A percentile compares a stretch with the other conserved stretches of the same genome.
These are phyloP conservation scores for Coregonus suidteri DNA, from an alignment of 2,797 vertebrate genomes.

Conservation along the genomic window DNA sequence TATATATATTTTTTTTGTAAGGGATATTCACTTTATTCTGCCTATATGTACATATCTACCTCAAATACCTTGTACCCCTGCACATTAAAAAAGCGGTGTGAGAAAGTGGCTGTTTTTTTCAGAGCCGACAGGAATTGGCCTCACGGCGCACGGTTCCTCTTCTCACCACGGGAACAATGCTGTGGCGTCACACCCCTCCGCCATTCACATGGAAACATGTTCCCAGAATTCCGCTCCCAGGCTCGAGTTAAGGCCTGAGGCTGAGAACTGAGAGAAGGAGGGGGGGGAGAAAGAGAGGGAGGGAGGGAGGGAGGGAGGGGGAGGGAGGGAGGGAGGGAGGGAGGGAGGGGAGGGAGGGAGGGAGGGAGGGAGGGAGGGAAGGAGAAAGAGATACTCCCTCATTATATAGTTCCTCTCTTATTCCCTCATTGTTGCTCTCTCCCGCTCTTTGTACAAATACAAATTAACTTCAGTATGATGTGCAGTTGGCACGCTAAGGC, in stretches of 20 bases:
- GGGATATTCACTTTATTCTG: no score
- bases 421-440: slow-evolving; percentile 55
- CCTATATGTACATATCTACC: no score
- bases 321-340: slow-evolving; percentile 45
- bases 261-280: slow-evolving; percentile 39
- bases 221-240: slow-evolving; percentile 83
- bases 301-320: slow-evolving; percentile 46
- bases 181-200: slow-evolving; percentile 81
- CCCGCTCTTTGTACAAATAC: slow-evolving; percentile 54
- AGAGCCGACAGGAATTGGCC: no score
- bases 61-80: no score
- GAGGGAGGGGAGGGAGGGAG: slow-evolving; percentile 11
- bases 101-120: no score
- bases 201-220: slow-evolving; percentile 84
- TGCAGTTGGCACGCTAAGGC: slow-evolving; percentile 53
- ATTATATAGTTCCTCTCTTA: slow-evolving; percentile 16
- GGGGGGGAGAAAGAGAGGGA: slow-evolving; percentile 32
- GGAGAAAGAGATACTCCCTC: slow-evolving; percentile 13
- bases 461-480: slow-evolving; percentile 58
- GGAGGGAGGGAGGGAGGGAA: slow-evolving; percentile 30
- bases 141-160: slow-evolving; percentile 77
- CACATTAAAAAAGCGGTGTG: no score
- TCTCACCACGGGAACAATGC: slow-evolving; percentile 82
- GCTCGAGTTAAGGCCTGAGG: slow-evolving; percentile 68
- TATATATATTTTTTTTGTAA: no score